Conservation (phyloP, 2,888 invertebrate genomes). For the Drosophila recens region DNA sequence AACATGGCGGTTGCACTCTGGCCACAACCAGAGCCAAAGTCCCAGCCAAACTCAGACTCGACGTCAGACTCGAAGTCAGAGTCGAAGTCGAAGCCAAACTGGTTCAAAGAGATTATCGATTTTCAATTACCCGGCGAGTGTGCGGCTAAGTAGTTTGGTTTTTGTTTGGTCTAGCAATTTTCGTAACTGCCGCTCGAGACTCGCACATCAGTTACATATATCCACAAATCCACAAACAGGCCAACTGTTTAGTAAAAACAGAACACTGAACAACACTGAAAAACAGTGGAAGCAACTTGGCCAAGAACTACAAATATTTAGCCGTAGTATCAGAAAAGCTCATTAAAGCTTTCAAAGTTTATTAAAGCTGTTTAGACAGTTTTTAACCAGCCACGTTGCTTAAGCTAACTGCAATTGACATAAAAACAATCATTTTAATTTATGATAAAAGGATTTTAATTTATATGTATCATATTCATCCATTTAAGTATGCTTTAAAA, state of each 20-base stretch:
- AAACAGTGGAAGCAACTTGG: background rate
- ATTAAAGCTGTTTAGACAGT: background rate
- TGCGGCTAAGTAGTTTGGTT: constrained; percentile 80
- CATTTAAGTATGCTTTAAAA: too few species aligned
- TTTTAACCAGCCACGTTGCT: too few species aligned
- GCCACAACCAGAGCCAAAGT: background rate
- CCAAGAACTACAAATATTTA: background rate
- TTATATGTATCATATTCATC: too few species aligned
- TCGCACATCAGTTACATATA: constrained; percentile 24
- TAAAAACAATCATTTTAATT: too few species aligned
- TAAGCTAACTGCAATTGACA: too few species aligned
- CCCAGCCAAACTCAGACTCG: background rate
- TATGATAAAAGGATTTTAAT: too few species aligned
- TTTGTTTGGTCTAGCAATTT: constrained; percentile 81
- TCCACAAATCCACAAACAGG: background rate
- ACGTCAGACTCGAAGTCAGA: background rate
- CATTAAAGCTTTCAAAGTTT: background rate
- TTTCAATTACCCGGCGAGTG: constrained; percentile 83
- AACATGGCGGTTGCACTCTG: constrained; percentile 63
- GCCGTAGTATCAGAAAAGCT: background rate
- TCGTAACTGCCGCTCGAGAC: constrained; percentile 60
- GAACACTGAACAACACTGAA: constrained; percentile 35
- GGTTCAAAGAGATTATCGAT: constrained; percentile 80
- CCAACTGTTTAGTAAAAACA: constrained; percentile 56
- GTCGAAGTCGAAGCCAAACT: constrained; percentile 72